Conservation (phyloP, 2,113 vertebrate species). For the Malurus elegans region DNA sequence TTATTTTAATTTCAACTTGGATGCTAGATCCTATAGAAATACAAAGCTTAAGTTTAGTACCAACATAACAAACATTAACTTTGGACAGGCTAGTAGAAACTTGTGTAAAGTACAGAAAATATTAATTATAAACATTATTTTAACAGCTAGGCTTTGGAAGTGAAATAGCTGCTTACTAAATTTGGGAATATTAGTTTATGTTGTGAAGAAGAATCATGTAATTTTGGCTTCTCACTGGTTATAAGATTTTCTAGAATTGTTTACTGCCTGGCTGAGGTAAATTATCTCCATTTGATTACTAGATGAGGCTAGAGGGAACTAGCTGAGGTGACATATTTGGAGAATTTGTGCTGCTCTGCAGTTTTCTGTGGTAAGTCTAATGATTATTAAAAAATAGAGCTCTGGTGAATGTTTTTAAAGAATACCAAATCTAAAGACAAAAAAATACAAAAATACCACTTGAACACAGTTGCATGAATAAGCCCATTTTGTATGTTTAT, state of each 20-base stretch:
- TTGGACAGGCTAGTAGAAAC: neutral
- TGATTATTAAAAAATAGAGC: neutral
- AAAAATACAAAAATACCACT: neutral
- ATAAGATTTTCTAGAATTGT: neutral
- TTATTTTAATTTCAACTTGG: neutral
- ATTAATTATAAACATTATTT: neutral
- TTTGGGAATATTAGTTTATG: neutral
- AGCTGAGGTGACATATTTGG: slow-evolving; percentile 14
- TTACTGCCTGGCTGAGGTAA: neutral
- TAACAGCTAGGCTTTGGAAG: neutral
- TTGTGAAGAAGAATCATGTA: neutral
- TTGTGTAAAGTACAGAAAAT: neutral
- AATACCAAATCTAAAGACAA: neutral
- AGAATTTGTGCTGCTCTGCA: neutral
- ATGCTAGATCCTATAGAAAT: neutral
- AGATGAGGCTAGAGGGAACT: slow-evolving; percentile 2
- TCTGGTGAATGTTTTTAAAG: neutral
- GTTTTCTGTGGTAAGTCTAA: neutral
- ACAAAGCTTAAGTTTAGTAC: neutral
- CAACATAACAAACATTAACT: neutral
- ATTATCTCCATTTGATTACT: slow-evolving; percentile 12
- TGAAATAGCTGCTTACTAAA: neutral
- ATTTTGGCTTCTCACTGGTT: neutral
- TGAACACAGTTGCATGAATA: neutral
- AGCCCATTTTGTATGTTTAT: neutral